Evolutionary conservation across 2,797 vertebrate species (phyloP).

Genomic region (Ateles fusciceps): DNA sequence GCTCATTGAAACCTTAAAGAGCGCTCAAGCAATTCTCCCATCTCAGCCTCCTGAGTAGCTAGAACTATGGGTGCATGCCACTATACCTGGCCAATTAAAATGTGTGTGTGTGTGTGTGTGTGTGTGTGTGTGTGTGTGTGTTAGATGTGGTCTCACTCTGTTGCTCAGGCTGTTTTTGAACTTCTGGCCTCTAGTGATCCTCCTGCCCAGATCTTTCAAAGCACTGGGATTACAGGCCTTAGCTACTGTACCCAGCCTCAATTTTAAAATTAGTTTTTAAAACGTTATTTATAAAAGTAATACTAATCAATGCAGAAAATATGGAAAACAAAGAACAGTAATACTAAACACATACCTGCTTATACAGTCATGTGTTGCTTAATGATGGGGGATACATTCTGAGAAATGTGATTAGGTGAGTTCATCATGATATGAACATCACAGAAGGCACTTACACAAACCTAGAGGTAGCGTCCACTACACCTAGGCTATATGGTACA

Average conservation of each 20-base stretch:
- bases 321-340: not conserved
- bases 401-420: not conserved
- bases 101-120: no score
- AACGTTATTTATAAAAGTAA: not conserved
- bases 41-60: not conserved
- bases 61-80: not conserved
- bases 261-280: not conserved
- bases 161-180: not conserved
- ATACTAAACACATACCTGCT: not conserved
- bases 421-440: not conserved
- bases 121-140: no score
- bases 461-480: not conserved
- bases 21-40: not conserved
- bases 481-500: not conserved
- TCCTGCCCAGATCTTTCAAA: not conserved
- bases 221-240: not conserved
- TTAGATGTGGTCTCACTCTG: not conserved
- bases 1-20: not conserved
- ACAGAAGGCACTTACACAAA: not conserved
- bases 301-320: not conserved
- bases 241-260: not conserved
- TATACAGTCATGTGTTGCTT: not conserved
- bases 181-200: not conserved
- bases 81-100: not conserved
- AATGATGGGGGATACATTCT: not conserved